Base-by-base conservation (phyloP, 2,113 vertebrate species). In the Perca flavescens region DNA sequence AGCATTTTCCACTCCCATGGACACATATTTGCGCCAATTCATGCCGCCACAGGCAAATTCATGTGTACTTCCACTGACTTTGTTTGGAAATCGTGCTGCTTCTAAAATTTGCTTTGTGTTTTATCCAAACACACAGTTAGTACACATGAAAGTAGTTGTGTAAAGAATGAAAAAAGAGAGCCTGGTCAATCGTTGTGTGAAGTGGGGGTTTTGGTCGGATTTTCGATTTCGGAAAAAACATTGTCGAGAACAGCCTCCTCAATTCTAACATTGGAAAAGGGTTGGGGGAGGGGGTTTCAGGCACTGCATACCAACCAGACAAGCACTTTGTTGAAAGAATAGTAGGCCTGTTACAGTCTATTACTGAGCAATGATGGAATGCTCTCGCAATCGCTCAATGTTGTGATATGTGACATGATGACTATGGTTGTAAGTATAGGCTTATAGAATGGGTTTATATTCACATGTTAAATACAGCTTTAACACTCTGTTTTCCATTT, bases 401-500 rank as follows among this genome's bases (percentile, higher is more conserved):
- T 22, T 63, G 60, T 16, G 31, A 28, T 17, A 54, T 53, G 17
- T 28, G 58, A 63, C 58, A 1, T 28, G 46, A 40, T 60, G 28
- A 28, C 28, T n/a, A 3, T n/a, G 54, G 28, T 11, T 52, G 53
- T 46, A 31, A 58, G 40, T 67, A 56, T 25, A 15, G 3, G 63
- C 34, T 17, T 43, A 19, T 17, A 19, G 16, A 57, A 46, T 13
- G 14, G n/a, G 28, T 67, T 74, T 85, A 54, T 80, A 85, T 81
- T 62, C 34, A 43, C 74, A 65, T 60, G 63, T 73, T 77, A 66
- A 74, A 77, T 57, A 28, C 73, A 70, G 56, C 77, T 66, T 77
- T 58, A 43, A 64, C 65, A 58, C 47, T 40, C 21, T 11, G 22
- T 81, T 82, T 72, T 83, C 72, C 77, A 80, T 86, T 77, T 84